Percentiles rank a stretch among this genome's conserved stretches.
Conservation (phyloP, 2,888 invertebrate species). For the Campaea margaritaria region DNA sequence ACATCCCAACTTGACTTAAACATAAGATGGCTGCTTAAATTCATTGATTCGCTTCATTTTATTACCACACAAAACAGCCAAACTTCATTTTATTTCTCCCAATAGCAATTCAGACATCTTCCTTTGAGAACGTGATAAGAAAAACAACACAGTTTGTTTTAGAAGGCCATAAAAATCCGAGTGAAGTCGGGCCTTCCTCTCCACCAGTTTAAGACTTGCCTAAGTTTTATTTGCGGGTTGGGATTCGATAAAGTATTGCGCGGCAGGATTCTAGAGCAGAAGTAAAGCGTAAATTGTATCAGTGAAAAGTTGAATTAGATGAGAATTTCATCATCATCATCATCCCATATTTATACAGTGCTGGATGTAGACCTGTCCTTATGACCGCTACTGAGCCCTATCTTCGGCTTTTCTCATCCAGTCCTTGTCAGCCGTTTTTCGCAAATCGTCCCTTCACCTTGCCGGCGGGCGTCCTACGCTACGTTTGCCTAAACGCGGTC, state of each 20-base stretch:
- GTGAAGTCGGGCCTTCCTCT: conserved; percentile 18
- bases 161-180: conserved; percentile 23
- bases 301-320: too few relatives aligned
- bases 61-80: conserved; percentile 16
- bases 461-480: too few relatives aligned
- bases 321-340: too few relatives aligned
- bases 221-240: conserved; percentile 11
- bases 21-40: conserved; percentile 13
- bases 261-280: too few relatives aligned
- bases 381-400: too few relatives aligned
- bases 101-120: conserved; percentile 25
- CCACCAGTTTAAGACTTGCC: conserved; percentile 25
- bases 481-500: too few relatives aligned
- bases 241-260: neutral
- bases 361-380: too few relatives aligned
- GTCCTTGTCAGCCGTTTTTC: too few relatives aligned
- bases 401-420: too few relatives aligned
- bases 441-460: too few relatives aligned
- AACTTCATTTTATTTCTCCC: conserved; percentile 33
- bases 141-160: conserved; percentile 31
- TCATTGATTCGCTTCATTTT: conserved; percentile 28
- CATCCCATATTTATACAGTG: too few relatives aligned
- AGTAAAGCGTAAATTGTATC: neutral
- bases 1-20: conserved; percentile 13
- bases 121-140: conserved; percentile 32